These are phyloP conservation scores for Limanda limanda DNA, from an alignment of 2,113 vertebrate species.

Conservation along the genomic window DNA sequence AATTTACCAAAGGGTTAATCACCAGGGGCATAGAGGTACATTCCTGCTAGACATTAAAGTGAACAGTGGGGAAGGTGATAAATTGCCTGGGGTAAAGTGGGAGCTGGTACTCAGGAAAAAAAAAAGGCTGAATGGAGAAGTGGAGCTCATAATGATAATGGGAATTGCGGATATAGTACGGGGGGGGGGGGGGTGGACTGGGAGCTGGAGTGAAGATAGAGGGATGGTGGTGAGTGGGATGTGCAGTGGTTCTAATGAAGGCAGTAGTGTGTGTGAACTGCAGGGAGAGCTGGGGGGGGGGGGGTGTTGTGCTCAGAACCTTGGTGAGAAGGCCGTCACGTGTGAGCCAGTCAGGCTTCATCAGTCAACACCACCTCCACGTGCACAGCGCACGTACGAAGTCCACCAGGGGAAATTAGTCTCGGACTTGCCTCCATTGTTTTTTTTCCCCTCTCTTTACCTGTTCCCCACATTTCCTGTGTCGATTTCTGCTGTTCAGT, in stretches of 20 bases:
- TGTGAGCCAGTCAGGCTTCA: conserved; percentile 42
- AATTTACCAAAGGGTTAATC: neutral
- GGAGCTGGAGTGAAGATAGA: neutral
- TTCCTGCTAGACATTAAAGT: neutral
- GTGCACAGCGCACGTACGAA: neutral
- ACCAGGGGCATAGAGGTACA: neutral
- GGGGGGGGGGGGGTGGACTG: neutral
- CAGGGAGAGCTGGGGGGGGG: neutral
- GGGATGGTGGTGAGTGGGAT: conserved; percentile 10
- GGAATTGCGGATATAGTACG: neutral
- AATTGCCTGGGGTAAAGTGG: conserved; percentile 5
- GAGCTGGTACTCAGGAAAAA: conserved; percentile 11
- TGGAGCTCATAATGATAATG: conserved; percentile 36
- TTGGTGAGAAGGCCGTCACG: conserved; percentile 46
- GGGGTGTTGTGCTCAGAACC: conserved; percentile 10
- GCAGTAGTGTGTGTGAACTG: conserved; percentile 18
- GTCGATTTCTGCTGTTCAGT: conserved; percentile 5
- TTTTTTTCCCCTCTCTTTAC: conserved; percentile 5
- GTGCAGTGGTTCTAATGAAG: conserved; percentile 26
- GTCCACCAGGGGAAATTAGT: conserved; percentile 64
- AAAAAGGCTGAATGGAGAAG: conserved; percentile 1
- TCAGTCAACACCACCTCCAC: conserved; percentile 41
- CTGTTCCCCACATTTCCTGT: conserved; percentile 3
- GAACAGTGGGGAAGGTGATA: conserved; percentile 1
- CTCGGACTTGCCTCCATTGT: conserved; percentile 31